These are phyloP conservation scores for Chionomys nivalis DNA, from an alignment of 2,113 vertebrate genomes.

Conservation along the genomic window DNA sequence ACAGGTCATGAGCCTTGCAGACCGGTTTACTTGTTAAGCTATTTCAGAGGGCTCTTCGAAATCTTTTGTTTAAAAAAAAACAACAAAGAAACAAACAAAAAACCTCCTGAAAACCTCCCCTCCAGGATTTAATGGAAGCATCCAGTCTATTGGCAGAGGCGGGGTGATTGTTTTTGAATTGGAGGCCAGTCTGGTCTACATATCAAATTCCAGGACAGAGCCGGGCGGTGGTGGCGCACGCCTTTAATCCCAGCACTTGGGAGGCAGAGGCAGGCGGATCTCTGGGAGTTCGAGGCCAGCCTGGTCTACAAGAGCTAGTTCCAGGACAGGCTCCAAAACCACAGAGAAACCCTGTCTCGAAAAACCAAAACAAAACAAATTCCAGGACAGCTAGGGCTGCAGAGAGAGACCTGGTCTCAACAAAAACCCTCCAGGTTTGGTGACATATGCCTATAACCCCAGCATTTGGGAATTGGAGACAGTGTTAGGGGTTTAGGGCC, in stretches of 20 bases:
- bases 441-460: neutral
- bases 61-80: conserved; percentile 26
- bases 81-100: neutral
- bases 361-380: no score
- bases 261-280: no score
- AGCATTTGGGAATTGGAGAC: neutral
- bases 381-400: neutral
- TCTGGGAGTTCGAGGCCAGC: no score
- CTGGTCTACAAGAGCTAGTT: no score
- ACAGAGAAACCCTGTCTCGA: no score
- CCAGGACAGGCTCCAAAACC: no score
- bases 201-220: neutral
- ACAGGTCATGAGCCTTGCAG: neutral
- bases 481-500: neutral
- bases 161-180: neutral
- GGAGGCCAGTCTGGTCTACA: neutral
- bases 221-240: no score
- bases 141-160: no score
- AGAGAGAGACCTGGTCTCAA: neutral
- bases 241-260: no score
- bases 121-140: neutral
- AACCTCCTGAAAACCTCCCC: neutral
- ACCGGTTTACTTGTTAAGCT: neutral
- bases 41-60: neutral
- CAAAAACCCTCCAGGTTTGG: neutral